Evolutionary conservation across 2,797 vertebrate species (phyloP), one percentile per base, ranked within the genome.

Genomic region (Tarsius wallacei): DNA sequence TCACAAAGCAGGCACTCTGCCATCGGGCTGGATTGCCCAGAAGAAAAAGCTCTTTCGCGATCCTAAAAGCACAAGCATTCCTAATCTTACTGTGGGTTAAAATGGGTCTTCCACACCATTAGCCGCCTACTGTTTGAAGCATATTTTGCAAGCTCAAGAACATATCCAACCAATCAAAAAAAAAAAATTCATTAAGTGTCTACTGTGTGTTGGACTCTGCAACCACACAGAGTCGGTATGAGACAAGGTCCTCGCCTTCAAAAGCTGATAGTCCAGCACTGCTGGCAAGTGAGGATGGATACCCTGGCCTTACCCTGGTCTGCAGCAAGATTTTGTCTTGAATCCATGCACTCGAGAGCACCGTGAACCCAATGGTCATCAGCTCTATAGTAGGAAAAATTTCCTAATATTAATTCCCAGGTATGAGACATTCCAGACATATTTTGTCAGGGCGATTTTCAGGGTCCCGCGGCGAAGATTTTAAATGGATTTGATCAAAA

Each of bases 401-500:
- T 53, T 77, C 21, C 26, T 78, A 88, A 86, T 42, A 31, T 82
- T 74, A 86, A 57, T 93, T 82, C 26, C 17, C 77, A 97, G 94
- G 90, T 97, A 73, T 47, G 51, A 93, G 42, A 59, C 84, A 95
- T 96, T 96, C 87, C 90, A 81, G 80, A 90, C 70, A 96, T 78
- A 95, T 42, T 94, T 96, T 82, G 76, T 71, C 89, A 19, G 53
- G 78, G 53, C 74, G 78, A 77, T 90, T 97, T 97, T 94, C 86
- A 97, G 64, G 61, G 78, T 92, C 77, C 42, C 91, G 74, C 93
- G 94, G 94, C 93, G 95, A 96, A 96, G 94, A 93, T 96, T 95
- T 97, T 94, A 97, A 98, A 93, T 92, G 93, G 90, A 97, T 97
- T 98, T 97, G 95, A 96, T 95, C 97, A 95, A 94, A 96, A 97